phyloP scores from a whole-genome alignment of 35 echinoderm and acorn worm species.

The Hemicentrotus pulcherrimus region DNA sequence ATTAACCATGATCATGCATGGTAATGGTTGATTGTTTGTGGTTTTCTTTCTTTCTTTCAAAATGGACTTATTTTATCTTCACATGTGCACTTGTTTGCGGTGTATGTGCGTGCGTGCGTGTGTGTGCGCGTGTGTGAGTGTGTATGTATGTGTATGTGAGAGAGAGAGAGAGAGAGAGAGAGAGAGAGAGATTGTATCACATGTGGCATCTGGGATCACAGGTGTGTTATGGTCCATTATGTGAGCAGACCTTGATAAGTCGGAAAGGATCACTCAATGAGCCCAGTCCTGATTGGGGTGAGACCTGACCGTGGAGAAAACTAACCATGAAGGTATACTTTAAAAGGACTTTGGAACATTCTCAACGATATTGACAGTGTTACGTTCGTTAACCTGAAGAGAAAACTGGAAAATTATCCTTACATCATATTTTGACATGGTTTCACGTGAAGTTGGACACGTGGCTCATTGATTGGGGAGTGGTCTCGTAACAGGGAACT shows the following conservation, averaged over 20 bases:
- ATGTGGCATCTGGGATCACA: background rate
- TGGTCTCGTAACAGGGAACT: too few relatives aligned
- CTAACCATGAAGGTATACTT: background rate
- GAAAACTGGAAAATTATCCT: background rate
- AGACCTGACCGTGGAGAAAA: too few relatives aligned
- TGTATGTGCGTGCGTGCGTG: too few relatives aligned
- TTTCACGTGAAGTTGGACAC: too few relatives aligned
- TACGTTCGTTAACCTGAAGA: background rate
- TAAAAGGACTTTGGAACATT: background rate
- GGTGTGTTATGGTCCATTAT: background rate
- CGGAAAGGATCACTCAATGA: background rate
- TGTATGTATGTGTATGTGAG: background rate
- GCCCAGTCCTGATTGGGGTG: background rate
- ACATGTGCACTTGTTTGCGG: too few relatives aligned
- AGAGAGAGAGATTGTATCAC: too few relatives aligned
- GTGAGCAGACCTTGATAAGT: background rate
- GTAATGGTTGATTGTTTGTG: too few relatives aligned
- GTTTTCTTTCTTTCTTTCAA: too few relatives aligned
- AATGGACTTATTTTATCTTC: too few relatives aligned
- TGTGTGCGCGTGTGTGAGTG: background rate
- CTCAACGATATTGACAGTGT: background rate
- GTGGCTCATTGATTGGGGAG: too few relatives aligned
- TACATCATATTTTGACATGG: too few relatives aligned
- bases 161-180: background rate
- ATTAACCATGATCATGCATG: too few relatives aligned